phyloP scores from a whole-genome alignment of 2,113 vertebrate species.

The Chauna torquata region DNA sequence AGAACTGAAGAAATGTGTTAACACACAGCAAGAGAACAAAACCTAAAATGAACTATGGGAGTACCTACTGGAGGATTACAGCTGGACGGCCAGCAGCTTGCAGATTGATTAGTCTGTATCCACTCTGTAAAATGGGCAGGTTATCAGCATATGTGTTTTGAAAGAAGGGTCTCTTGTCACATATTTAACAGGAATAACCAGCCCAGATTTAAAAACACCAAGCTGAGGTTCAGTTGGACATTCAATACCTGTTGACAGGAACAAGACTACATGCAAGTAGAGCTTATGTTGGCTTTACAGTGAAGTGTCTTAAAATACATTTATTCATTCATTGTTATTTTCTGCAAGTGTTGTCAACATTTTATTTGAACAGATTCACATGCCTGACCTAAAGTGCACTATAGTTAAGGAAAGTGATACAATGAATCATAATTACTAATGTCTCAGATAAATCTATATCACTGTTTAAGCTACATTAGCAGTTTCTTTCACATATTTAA shows the following conservation, averaged over 20 bases:
- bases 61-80: not conserved
- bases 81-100: not conserved
- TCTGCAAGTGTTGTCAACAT: not conserved
- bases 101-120: not conserved
- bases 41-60: not conserved
- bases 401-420: not conserved
- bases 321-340: not conserved
- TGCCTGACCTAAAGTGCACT: not conserved
- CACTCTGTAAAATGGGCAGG: not conserved
- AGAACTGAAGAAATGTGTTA: not conserved
- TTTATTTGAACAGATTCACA: not conserved
- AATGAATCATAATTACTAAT: not conserved
- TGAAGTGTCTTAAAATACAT: not conserved
- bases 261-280: not conserved
- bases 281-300: not conserved
- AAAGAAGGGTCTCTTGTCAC: not conserved
- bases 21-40: not conserved
- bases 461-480: accelerated
- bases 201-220: not conserved
- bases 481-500: not conserved
- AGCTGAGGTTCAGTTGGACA: not conserved
- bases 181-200: not conserved
- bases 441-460: not conserved
- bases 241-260: not conserved
- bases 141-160: not conserved